phyloP scores from a whole-genome alignment of 2,888 invertebrate species.

The Phrixothrix hirtus region DNA sequence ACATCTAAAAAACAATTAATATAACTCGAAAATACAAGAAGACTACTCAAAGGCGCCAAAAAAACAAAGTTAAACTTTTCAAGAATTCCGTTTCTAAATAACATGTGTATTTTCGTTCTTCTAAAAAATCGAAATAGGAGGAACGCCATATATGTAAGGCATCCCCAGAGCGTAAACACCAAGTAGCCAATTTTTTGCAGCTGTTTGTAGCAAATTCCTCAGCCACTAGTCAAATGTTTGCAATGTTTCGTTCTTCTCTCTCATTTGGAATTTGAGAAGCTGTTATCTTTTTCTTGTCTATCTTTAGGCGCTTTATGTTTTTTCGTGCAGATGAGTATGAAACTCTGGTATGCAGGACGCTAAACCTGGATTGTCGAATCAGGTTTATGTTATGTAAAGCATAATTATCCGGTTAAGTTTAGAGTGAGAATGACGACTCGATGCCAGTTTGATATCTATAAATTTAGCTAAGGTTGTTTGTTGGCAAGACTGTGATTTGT shows the following conservation, averaged over 20 bases:
- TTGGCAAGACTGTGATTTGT: conserved; percentile 22
- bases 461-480: conserved; percentile 28
- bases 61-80: too few species aligned
- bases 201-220: conserved; percentile 43
- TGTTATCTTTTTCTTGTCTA: conserved; percentile 19
- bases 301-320: conserved; percentile 21
- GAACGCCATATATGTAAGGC: conserved; percentile 1
- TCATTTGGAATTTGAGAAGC: conserved; percentile 7
- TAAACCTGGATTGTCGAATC: conserved; percentile 37
- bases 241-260: conserved; percentile 17
- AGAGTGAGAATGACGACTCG: conserved; percentile 29
- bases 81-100: too few species aligned
- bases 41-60: too few species aligned
- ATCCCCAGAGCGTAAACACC: conserved; percentile 34
- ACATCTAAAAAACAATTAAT: too few species aligned
- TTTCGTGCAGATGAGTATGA: conserved; percentile 31
- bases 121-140: not conserved
- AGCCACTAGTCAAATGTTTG: conserved; percentile 42
- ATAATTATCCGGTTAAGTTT: conserved; percentile 33
- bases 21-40: too few species aligned
- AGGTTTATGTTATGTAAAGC: conserved; percentile 40
- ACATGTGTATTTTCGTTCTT: too few species aligned
- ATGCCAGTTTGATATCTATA: conserved; percentile 23
- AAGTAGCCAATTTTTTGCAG: conserved; percentile 32
- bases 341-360: conserved; percentile 34